A percentile compares a stretch with the other conserved stretches of the same genome.
Evolutionary conservation across 2,113 vertebrate genomes (phyloP).

Genomic region (Pontoporia blainvillei): DNA sequence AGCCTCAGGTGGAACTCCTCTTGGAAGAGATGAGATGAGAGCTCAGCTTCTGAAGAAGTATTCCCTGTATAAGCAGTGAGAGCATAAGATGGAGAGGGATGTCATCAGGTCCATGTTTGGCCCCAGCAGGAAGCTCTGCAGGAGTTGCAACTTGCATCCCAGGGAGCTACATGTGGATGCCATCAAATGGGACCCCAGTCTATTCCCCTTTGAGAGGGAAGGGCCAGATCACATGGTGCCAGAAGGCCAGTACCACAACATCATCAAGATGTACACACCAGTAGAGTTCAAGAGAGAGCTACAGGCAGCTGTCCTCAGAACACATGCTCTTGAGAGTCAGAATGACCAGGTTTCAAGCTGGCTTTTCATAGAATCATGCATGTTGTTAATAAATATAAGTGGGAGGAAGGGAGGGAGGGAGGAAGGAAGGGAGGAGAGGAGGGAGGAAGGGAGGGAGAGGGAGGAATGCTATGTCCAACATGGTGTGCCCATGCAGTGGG

Average conservation of each 20-base stretch:
- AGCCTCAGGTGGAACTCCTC: constrained; percentile 72
- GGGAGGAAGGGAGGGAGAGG: not conserved
- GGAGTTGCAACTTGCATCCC: constrained; percentile 87
- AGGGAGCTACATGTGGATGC: constrained; percentile 87
- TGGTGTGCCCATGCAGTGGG: not conserved
- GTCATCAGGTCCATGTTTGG: constrained; percentile 77
- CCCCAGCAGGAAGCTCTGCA: constrained; percentile 88
- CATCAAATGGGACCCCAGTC: constrained; percentile 78
- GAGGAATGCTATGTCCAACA: not conserved
- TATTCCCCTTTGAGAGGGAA: constrained; percentile 86
- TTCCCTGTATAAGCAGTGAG: constrained; percentile 84
- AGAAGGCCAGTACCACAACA: constrained; percentile 87
- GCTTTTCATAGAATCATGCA: not conserved
- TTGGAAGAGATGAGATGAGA: constrained; percentile 87
- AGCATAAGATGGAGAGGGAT: constrained; percentile 83
- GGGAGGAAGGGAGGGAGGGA: not conserved
- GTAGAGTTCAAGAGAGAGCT: constrained; percentile 1
- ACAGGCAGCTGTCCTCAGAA: not conserved
- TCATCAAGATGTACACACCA: constrained; percentile 89
- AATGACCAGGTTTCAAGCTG: not conserved
- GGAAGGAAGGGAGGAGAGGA: no score
- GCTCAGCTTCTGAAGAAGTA: constrained; percentile 89
- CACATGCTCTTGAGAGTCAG: not conserved
- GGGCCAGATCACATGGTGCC: constrained; percentile 87
- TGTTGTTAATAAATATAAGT: not conserved